Evolutionary conservation across 2,113 vertebrate genomes (phyloP).

Genomic region (Myanophis thanlyinensis): DNA sequence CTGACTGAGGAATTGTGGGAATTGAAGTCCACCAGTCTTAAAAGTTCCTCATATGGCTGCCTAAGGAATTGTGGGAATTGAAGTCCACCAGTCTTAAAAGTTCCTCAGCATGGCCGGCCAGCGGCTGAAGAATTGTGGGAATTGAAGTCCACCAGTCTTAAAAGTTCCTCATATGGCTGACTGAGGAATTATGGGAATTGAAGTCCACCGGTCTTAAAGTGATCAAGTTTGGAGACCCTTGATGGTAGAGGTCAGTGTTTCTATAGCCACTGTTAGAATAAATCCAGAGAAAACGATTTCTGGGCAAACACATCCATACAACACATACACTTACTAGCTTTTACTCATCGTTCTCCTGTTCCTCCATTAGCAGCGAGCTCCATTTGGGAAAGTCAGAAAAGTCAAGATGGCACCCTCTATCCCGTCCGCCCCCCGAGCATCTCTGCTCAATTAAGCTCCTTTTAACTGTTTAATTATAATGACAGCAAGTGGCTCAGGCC

Average conservation of each 20-base stretch:
- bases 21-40: too few species aligned
- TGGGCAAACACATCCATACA: not conserved
- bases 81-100: too few species aligned
- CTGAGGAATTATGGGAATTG: too few species aligned
- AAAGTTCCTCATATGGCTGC: too few species aligned
- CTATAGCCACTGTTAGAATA: not conserved
- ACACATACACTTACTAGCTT: not conserved
- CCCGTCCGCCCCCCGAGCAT: not conserved
- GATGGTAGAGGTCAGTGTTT: not conserved
- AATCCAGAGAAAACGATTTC: not conserved
- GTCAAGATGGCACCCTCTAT: not conserved
- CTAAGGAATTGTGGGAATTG: too few species aligned
- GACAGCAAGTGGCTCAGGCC: not conserved
- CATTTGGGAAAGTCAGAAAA: not conserved
- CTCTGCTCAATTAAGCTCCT: not conserved
- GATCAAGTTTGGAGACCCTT: not conserved
- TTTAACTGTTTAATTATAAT: not conserved
- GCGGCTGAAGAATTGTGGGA: too few species aligned
- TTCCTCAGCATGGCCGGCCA: too few species aligned
- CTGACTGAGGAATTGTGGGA: too few species aligned
- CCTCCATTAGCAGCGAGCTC: not conserved
- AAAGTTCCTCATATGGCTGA: too few species aligned
- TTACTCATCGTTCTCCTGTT: not conserved
- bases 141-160: too few species aligned
- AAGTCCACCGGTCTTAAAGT: too few species aligned